Percentiles rank a stretch among this genome's conserved stretches.
phyloP scores from a whole-genome alignment of 2,797 vertebrate genomes.

The Myoxocephalus aenaeus region DNA sequence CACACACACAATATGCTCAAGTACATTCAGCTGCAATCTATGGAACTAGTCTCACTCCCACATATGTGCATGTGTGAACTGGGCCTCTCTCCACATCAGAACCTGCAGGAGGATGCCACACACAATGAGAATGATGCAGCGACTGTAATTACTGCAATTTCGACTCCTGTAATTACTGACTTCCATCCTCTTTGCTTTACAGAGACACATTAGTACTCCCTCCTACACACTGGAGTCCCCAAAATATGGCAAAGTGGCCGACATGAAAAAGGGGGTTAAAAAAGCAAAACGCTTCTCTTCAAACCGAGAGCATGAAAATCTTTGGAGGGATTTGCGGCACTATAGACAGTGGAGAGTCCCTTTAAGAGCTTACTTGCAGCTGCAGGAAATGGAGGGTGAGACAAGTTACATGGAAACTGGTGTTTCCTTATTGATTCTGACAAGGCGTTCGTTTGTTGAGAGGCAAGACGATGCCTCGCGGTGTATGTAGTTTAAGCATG shows the following conservation, averaged over 20 bases:
- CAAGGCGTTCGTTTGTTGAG: constrained; percentile 33
- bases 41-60: constrained; percentile 34
- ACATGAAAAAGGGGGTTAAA: constrained; percentile 54
- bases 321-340: constrained; percentile 54
- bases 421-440: constrained; percentile 54
- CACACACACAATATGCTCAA: background rate
- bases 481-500: constrained; percentile 24
- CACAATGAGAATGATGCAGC: constrained; percentile 52
- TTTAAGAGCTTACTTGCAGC: constrained; percentile 58
- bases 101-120: constrained; percentile 54
- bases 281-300: constrained; percentile 37
- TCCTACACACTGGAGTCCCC: constrained; percentile 55
- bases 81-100: constrained; percentile 27
- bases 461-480: background rate
- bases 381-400: constrained; percentile 59
- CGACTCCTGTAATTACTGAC: constrained; percentile 67
- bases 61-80: constrained; percentile 28
- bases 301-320: constrained; percentile 28
- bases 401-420: constrained; percentile 34
- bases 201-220: constrained; percentile 59
- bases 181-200: constrained; percentile 74
- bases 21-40: constrained; percentile 43
- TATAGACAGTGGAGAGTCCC: constrained; percentile 49
- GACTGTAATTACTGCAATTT: constrained; percentile 74
- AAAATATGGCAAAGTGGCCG: constrained; percentile 55